These are phyloP conservation scores for Halisarca cf. caerulea DNA, from an alignment of 37 sponge, comb jelly and placozoan genomes.

Conservation along the genomic window DNA sequence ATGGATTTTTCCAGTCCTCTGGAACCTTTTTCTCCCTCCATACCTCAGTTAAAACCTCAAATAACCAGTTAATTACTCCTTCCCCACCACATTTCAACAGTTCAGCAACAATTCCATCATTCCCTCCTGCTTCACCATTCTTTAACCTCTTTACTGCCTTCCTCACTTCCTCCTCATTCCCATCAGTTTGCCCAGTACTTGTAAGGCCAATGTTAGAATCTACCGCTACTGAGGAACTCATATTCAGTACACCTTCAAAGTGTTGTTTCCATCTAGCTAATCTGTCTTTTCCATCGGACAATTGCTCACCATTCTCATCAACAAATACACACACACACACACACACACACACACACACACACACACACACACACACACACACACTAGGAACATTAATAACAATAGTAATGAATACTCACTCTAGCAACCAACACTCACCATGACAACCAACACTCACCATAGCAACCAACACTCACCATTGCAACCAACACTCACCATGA, in stretches of 20 bases:
- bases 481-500: too few relatives aligned
- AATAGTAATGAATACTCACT: too few relatives aligned
- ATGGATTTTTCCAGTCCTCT: constrained; percentile 4
- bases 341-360: too few relatives aligned
- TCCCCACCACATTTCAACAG: background rate
- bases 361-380: too few relatives aligned
- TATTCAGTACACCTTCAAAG: background rate
- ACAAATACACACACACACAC: too few relatives aligned
- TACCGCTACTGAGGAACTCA: background rate
- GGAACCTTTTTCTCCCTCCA: constrained; percentile 7
- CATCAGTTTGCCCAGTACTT: background rate
- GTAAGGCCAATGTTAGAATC: background rate
- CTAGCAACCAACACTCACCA: too few relatives aligned
- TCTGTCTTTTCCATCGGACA: background rate
- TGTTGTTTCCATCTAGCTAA: constrained; percentile 7
- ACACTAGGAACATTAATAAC: too few relatives aligned
- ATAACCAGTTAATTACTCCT: background rate
- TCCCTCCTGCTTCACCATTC: background rate
- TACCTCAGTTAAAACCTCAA: background rate
- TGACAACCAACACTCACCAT: too few relatives aligned
- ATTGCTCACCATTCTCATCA: background rate
- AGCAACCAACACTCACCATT: too few relatives aligned
- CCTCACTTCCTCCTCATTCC: background rate
- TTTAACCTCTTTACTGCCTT: constrained; percentile 10
- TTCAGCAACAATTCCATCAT: constrained; percentile 10